Percentiles rank a stretch among this genome's conserved stretches.
These are phyloP conservation scores for Clarias fuscus DNA, from an alignment of 2,797 vertebrate genomes.

Conservation along the genomic window DNA sequence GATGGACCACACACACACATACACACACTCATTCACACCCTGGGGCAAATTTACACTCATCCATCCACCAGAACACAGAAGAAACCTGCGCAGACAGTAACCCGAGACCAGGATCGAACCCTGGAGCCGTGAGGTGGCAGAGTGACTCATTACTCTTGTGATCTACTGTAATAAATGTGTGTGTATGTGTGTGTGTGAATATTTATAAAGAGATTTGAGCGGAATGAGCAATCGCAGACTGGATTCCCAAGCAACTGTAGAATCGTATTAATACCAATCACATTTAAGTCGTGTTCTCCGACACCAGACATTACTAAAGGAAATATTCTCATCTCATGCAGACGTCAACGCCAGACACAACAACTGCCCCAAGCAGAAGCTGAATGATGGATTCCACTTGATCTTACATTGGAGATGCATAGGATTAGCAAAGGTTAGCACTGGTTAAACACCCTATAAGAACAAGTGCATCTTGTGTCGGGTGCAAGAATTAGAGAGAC, in stretches of 20 bases:
- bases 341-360: too few species aligned
- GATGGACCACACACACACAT: not conserved
- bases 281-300: not conserved
- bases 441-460: too few species aligned
- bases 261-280: not conserved
- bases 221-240: not conserved
- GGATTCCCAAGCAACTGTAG: not conserved
- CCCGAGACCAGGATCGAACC: not conserved
- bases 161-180: not conserved
- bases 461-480: too few species aligned
- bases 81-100: not conserved
- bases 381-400: too few species aligned
- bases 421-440: too few species aligned
- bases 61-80: not conserved
- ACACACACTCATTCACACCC: constrained; percentile 4
- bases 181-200: not conserved
- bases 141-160: constrained; percentile 12
- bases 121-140: not conserved
- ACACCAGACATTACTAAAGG: not conserved
- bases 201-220: too few species aligned
- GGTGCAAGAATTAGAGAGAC: too few species aligned
- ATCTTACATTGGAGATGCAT: too few species aligned
- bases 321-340: too few species aligned
- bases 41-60: not conserved
- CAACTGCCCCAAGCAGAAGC: too few species aligned